Evolutionary conservation across 2,888 invertebrate genomes (phyloP).

Genomic region (Orthosia gracilis): DNA sequence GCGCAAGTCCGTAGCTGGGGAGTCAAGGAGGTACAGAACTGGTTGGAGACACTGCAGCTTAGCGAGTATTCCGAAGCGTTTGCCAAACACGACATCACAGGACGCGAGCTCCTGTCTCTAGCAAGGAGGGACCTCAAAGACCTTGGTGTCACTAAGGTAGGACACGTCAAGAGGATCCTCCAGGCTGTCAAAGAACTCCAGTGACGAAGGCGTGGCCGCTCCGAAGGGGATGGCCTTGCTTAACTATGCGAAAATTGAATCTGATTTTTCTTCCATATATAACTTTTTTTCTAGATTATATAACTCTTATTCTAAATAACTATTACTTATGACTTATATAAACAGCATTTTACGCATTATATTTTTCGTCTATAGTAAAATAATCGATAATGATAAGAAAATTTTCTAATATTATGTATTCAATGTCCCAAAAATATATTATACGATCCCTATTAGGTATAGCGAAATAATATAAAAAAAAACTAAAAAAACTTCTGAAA

Average conservation of each 20-base stretch:
- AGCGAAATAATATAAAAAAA: conserved; percentile 7
- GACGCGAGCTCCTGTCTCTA: conserved; percentile 96
- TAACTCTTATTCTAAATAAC: conserved; percentile 50
- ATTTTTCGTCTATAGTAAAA: conserved; percentile 56
- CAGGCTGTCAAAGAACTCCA: conserved; percentile 96
- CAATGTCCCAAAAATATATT: conserved; percentile 36
- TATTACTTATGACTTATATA: conserved; percentile 34
- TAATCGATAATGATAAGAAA: conserved; percentile 36
- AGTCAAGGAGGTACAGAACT: conserved; percentile 96
- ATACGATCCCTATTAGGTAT: conserved; percentile 34
- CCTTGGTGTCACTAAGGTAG: conserved; percentile 98
- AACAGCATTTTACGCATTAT: conserved; percentile 48
- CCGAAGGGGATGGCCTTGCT: conserved; percentile 86
- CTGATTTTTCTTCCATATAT: conserved; percentile 64
- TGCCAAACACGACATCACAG: conserved; percentile 97
- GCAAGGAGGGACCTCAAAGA: conserved; percentile 97
- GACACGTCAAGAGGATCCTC: conserved; percentile 98
- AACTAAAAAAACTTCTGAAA: conserved; percentile 14
- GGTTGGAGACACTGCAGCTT: conserved; percentile 97
- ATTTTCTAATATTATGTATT: conserved; percentile 30
- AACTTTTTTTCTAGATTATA: conserved; percentile 47
- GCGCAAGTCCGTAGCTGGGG: conserved; percentile 93
- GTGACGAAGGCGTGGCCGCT: conserved; percentile 89
- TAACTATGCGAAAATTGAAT: conserved; percentile 62
- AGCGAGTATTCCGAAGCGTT: conserved; percentile 98